Evolutionary conservation across 2,113 vertebrate species (phyloP), one percentile per base, ranked within the genome.

Genomic region (Ctenodactylus gundi): DNA sequence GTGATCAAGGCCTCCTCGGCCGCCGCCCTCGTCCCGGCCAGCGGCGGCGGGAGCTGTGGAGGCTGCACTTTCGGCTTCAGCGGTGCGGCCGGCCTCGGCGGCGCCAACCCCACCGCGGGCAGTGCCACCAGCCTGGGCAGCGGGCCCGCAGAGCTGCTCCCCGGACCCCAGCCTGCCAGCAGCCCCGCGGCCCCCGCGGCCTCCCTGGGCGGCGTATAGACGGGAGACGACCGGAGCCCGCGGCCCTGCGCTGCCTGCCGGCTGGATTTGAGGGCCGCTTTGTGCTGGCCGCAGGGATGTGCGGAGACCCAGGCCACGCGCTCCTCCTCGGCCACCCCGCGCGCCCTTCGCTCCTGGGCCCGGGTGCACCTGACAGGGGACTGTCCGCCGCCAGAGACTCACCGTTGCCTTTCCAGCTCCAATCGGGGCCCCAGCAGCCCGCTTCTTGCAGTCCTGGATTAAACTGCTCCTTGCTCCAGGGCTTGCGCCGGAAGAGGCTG

Each of bases 1-100:
- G 92, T 99, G 82, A 99, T 99, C 97, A 99, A 98, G 80, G 96
- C 98, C 75, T 98, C 98, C 0, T 94, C 97, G 44, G 10, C 86
- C 2, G 53, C 97, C 44, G 2, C 95, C 80, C 58, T 95, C 75
- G 2, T 97, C 68, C 3, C 65, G 0, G 12, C 49, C 57, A 12
- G 89, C 64, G 34, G 82, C 2, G 60, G 73, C 0, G 86, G 65
- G 2, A 31, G 84, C 20, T 25, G 95, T 25, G 31, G 92, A 1
- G 31, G 90, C 68, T 18, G 92, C 85, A 10, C 81, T 9, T 93
- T 85, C 1, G 44, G 75, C 67, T 85, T 91, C 76, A 6, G 88
- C 41, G 25, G 85, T 49, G 12, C 49, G 0, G 13, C 70, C 25
- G 18, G 84, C 67, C n/a, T 60, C 9, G 27, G 92, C 4, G 18